Conservation (phyloP, 2,113 vertebrate species). For the Caloenas nicobarica region DNA sequence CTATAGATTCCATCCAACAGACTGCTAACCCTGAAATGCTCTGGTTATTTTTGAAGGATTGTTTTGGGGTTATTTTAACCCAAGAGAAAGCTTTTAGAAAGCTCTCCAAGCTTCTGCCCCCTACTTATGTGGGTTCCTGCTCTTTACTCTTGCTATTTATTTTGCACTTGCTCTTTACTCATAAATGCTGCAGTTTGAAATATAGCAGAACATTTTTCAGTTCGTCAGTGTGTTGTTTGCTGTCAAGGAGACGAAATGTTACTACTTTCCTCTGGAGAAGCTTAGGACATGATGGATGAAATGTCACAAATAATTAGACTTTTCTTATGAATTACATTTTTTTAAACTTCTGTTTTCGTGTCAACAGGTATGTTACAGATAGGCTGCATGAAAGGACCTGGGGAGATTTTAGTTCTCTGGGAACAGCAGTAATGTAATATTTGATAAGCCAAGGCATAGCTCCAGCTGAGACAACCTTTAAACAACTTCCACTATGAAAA, state of each 20-base stretch:
- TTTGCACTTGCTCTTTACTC: constrained; percentile 67
- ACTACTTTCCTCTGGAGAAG: constrained; percentile 67
- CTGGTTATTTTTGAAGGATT: constrained; percentile 35
- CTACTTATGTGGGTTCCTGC: constrained; percentile 57
- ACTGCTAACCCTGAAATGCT: not conserved
- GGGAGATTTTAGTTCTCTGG: constrained; percentile 42
- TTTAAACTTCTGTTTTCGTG: constrained; percentile 59
- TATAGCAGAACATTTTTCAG: constrained; percentile 67
- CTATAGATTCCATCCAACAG: not conserved
- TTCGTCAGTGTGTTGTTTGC: constrained; percentile 67
- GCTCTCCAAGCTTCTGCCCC: constrained; percentile 43
- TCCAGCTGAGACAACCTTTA: not conserved
- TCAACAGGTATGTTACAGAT: constrained; percentile 62
- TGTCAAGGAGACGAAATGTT: constrained; percentile 74
- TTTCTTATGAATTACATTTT: constrained; percentile 67
- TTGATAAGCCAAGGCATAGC: not conserved
- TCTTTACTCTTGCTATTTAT: constrained; percentile 71
- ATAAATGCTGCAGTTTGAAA: constrained; percentile 67
- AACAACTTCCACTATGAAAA: not conserved
- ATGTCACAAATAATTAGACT: constrained; percentile 76
- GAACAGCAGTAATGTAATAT: constrained; percentile 22
- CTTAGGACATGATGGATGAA: constrained; percentile 73
- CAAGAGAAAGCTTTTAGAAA: constrained; percentile 58
- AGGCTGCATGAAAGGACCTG: constrained; percentile 34
- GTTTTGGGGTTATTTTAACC: constrained; percentile 13